Conservation (phyloP, 2,888 invertebrate genomes). For the Hecatera dysodea region DNA sequence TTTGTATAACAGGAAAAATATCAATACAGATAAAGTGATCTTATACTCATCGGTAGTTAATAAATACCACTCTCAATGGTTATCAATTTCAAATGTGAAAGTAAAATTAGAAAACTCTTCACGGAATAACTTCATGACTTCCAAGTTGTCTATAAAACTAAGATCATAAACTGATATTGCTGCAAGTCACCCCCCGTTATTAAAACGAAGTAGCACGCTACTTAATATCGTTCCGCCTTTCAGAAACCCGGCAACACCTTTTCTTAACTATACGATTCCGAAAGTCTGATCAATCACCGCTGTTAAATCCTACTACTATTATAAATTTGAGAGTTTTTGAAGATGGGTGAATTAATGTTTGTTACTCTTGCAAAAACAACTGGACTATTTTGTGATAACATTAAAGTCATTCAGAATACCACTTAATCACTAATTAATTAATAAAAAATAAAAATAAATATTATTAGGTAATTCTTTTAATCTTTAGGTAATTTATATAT, state of each 20-base stretch:
- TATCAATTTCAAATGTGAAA: slow-evolving; percentile 34
- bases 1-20: background rate
- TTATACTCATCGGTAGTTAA: background rate
- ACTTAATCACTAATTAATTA: no score
- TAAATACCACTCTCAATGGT: slow-evolving; percentile 13
- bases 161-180: slow-evolving; percentile 32
- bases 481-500: no score
- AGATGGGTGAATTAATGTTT: background rate
- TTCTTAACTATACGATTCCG: background rate
- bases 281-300: background rate
- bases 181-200: slow-evolving; percentile 25
- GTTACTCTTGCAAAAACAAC: background rate
- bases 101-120: slow-evolving; percentile 33
- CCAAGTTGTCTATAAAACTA: slow-evolving; percentile 30
- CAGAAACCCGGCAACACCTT: background rate
- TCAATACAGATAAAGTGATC: background rate
- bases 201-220: slow-evolving; percentile 28
- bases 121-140: slow-evolving; percentile 25
- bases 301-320: no score
- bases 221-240: slow-evolving; percentile 12
- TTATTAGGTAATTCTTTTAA: no score
- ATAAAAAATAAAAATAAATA: no score
- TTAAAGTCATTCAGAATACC: no score
- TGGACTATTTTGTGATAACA: background rate
- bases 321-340: background rate